A percentile compares a stretch with the other conserved stretches of the same genome.
Evolutionary conservation across 2,113 vertebrate genomes (phyloP).

Genomic region (Urocolius indicus): DNA sequence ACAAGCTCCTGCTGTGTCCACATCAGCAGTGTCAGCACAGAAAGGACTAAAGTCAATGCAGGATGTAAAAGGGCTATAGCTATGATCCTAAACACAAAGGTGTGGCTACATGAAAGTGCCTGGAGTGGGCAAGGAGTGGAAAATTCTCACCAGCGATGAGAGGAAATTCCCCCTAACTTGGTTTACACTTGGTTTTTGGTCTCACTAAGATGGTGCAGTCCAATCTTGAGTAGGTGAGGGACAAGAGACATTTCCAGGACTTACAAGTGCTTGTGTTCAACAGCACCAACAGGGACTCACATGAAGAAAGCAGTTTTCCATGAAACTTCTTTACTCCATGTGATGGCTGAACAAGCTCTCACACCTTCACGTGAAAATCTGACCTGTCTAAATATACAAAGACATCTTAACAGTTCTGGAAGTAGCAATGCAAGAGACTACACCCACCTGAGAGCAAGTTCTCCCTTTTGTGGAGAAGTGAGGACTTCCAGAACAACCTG

Average conservation of each 20-base stretch:
- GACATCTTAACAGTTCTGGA: not conserved
- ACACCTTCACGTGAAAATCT: not conserved
- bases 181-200: not conserved
- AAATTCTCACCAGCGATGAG: not conserved
- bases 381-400: not conserved
- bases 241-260: not conserved
- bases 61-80: not conserved
- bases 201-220: not conserved
- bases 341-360: not conserved
- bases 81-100: not conserved
- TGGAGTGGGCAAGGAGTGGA: not conserved
- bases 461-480: not conserved
- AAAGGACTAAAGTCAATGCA: not conserved
- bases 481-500: not conserved
- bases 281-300: not conserved
- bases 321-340: not conserved
- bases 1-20: not conserved
- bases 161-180: not conserved
- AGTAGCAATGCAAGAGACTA: accelerated
- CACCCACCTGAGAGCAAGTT: not conserved
- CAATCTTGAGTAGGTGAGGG: not conserved
- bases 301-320: not conserved
- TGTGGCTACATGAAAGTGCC: not conserved
- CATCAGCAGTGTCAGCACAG: not conserved
- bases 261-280: not conserved